A percentile compares a stretch with the other conserved stretches of the same genome.
Evolutionary conservation across 1,140 invertebrate genomes (phyloP).

Genomic region (Streblospio benedicti): DNA sequence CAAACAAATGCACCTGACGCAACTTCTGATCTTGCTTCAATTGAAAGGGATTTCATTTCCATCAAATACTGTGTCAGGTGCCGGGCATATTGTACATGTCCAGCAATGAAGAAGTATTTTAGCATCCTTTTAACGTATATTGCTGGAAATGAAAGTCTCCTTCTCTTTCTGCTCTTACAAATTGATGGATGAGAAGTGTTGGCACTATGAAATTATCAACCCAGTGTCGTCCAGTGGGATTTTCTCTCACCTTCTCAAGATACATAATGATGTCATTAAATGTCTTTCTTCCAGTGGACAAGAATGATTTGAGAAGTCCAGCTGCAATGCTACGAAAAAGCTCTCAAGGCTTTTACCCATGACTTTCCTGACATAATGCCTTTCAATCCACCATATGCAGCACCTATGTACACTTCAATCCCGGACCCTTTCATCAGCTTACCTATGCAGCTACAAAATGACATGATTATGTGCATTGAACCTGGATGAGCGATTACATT

Average conservation of each 20-base stretch:
- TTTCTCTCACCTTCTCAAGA: no score
- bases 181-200: slow-evolving; percentile 1
- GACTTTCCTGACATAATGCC: no score
- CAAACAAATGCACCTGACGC: background rate
- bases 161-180: background rate
- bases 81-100: background rate
- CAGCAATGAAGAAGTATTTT: slow-evolving; percentile 2
- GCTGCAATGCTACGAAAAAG: no score
- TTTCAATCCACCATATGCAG: no score
- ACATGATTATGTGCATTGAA: background rate
- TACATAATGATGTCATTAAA: no score
- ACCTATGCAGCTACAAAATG: background rate
- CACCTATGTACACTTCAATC: no score
- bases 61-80: slow-evolving; percentile 2
- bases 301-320: no score
- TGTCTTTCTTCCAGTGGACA: no score
- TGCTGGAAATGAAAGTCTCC: background rate
- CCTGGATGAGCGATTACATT: background rate
- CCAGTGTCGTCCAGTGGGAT: no score
- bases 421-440: no score
- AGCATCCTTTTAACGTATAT: background rate
- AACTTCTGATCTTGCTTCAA: background rate
- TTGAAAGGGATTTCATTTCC: background rate
- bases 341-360: no score
- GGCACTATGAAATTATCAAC: no score